Percentiles rank a stretch among this genome's conserved stretches.
Evolutionary conservation across 2,797 vertebrate genomes (phyloP).

Genomic region (Graptemys geographica): DNA sequence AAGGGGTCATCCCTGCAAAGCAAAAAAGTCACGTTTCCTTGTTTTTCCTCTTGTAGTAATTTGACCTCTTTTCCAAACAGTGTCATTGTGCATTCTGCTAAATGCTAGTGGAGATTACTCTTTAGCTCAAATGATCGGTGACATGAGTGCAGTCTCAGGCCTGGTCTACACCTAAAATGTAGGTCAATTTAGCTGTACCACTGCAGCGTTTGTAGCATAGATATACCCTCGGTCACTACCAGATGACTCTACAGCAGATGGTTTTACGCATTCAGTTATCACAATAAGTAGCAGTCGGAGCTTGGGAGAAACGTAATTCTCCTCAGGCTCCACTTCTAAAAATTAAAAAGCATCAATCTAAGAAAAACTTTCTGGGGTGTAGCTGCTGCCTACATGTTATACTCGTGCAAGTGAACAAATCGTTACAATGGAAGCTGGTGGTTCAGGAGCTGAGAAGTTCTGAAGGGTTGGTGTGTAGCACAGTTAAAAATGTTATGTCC

Average conservation of each 20-base stretch:
- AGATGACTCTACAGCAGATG: background rate
- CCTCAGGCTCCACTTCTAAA: background rate
- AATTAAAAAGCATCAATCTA: fast-evolving
- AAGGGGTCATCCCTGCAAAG: background rate
- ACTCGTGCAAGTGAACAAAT: background rate
- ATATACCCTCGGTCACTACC: background rate
- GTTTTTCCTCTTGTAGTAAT: background rate
- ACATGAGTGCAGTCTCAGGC: background rate
- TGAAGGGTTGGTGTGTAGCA: background rate
- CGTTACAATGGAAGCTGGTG: background rate
- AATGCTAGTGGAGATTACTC: background rate
- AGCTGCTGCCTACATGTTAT: background rate
- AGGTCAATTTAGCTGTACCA: background rate
- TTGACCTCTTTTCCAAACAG: fast-evolving
- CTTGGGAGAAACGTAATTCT: fast-evolving
- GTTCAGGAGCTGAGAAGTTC: background rate
- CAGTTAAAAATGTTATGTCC: fast-evolving
- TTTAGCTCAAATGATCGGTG: background rate
- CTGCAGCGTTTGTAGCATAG: background rate
- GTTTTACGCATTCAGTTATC: background rate
- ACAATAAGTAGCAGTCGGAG: background rate
- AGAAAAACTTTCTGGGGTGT: background rate
- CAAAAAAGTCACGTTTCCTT: background rate
- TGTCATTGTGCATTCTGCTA: background rate
- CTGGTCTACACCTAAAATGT: background rate